Evolutionary conservation across 2,113 vertebrate genomes (phyloP).

Genomic region (Poicephalus gulielmi): DNA sequence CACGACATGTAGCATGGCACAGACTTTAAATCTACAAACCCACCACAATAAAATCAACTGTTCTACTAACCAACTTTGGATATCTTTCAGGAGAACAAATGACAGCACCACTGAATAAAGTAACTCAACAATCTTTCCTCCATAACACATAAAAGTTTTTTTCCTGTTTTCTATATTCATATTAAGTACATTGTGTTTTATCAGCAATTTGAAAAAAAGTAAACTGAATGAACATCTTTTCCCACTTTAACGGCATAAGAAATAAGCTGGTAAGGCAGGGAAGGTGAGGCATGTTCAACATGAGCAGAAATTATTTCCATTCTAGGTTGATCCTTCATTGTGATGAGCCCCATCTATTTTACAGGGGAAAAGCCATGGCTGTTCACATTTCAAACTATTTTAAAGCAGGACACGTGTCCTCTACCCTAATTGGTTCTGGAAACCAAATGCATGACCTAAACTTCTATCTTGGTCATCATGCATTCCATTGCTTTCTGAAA

Average conservation of each 20-base stretch:
- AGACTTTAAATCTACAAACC: conserved; percentile 12
- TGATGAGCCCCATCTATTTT: neutral
- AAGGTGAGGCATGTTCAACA: neutral
- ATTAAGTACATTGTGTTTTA: neutral
- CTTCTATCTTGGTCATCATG: neutral
- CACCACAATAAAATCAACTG: conserved; percentile 13
- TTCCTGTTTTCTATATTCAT: neutral
- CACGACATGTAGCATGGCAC: neutral
- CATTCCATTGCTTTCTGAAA: neutral
- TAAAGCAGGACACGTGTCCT: neutral
- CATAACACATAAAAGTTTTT: neutral
- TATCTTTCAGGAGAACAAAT: conserved; percentile 9
- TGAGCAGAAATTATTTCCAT: neutral
- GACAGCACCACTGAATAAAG: neutral
- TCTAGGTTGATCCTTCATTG: neutral
- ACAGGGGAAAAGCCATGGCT: neutral
- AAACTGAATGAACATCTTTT: neutral
- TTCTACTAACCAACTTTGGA: neutral
- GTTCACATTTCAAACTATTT: neutral
- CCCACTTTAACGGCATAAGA: neutral
- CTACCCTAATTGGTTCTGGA: neutral
- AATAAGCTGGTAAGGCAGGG: neutral
- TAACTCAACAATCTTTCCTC: neutral
- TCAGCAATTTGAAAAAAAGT: neutral
- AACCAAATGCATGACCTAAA: neutral